Conservation (phyloP, 2,113 vertebrate species). For the Hydrolagus affinis region DNA sequence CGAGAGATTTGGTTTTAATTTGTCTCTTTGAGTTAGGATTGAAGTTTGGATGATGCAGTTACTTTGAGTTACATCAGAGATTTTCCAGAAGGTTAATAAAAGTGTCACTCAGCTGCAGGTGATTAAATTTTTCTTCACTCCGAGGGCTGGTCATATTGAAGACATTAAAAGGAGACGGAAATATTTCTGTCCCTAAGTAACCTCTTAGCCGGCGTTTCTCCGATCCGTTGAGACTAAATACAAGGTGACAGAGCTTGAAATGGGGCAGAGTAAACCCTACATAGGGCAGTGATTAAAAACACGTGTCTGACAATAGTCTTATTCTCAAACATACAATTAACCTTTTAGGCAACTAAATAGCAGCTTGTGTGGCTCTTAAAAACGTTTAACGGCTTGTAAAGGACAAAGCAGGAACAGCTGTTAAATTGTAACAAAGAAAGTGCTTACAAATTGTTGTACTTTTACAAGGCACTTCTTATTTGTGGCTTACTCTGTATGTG, state of each 20-base stretch:
- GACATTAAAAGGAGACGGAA: slow-evolving; percentile 32
- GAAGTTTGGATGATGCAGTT: slow-evolving; percentile 36
- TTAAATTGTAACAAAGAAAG: slow-evolving; percentile 30
- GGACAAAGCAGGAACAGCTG: slow-evolving; percentile 30
- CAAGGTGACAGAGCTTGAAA: slow-evolving; percentile 56
- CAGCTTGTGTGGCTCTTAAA: slow-evolving; percentile 32
- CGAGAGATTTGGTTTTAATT: neutral
- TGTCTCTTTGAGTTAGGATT: slow-evolving; percentile 6
- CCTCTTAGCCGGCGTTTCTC: slow-evolving; percentile 58
- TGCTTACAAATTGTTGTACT: slow-evolving; percentile 31
- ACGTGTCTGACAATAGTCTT: slow-evolving; percentile 27
- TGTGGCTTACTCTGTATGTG: slow-evolving; percentile 5
- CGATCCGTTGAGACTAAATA: slow-evolving; percentile 64
- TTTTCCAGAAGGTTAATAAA: slow-evolving; percentile 61
- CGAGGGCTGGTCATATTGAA: slow-evolving; percentile 45
- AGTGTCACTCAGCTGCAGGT: slow-evolving; percentile 59
- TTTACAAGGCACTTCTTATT: slow-evolving; percentile 32
- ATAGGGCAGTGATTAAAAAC: slow-evolving; percentile 24
- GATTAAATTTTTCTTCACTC: slow-evolving; percentile 51
- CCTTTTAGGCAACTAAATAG: slow-evolving; percentile 33
- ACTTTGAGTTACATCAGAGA: slow-evolving; percentile 42
- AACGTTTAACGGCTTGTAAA: slow-evolving; percentile 29
- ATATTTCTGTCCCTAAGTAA: slow-evolving; percentile 46
- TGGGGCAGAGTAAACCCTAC: slow-evolving; percentile 21
- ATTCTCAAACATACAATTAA: slow-evolving; percentile 32